phyloP scores from a whole-genome alignment of 2,797 vertebrate genomes.

The Botia kubotai region DNA sequence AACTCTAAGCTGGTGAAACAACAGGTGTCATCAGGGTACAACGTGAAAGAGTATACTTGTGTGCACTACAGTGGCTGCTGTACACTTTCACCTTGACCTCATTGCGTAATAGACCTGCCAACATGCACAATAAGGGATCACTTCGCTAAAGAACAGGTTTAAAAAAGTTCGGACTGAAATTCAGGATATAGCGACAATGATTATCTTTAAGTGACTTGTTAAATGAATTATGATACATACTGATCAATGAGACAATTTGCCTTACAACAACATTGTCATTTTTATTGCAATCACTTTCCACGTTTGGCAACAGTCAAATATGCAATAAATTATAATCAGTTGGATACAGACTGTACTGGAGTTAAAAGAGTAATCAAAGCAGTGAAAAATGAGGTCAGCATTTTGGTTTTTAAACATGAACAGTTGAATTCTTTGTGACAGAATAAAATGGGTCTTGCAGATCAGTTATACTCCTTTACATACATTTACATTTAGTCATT shows the following conservation, averaged over 20 bases:
- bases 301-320: background rate
- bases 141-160: background rate
- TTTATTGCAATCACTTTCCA: background rate
- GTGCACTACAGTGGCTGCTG: background rate
- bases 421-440: too few relatives aligned
- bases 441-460: too few relatives aligned
- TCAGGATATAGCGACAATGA: background rate
- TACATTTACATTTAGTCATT: too few relatives aligned
- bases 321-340: background rate
- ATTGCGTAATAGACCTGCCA: slow-evolving; percentile 26
- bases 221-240: background rate
- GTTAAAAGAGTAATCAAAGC: too few relatives aligned
- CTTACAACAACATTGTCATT: background rate
- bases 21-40: background rate
- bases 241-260: background rate
- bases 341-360: background rate
- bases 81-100: slow-evolving; percentile 32
- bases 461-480: too few relatives aligned
- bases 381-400: too few relatives aligned
- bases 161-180: background rate
- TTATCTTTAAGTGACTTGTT: background rate
- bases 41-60: background rate
- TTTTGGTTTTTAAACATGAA: too few relatives aligned
- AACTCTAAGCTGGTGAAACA: background rate
- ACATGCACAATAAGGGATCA: slow-evolving; percentile 6